These are phyloP conservation scores for Parapsyche elsis DNA, from an alignment of 1,140 invertebrate species.

Conservation along the genomic window DNA sequence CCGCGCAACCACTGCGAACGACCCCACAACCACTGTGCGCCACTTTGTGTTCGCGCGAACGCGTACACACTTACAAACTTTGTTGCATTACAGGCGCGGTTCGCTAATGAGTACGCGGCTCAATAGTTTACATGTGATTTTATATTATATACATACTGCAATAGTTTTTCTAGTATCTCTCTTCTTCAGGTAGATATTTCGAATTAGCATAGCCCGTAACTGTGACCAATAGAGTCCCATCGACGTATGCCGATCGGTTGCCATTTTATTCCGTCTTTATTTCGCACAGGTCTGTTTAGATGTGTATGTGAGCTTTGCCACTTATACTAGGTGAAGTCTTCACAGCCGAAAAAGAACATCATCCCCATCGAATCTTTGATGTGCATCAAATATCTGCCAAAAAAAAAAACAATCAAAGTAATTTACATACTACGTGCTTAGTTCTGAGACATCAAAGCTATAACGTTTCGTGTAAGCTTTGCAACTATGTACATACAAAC, in stretches of 20 bases:
- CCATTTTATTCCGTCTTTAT: constrained; percentile 60
- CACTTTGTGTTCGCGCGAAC: too few species aligned
- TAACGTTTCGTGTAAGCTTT: too few species aligned
- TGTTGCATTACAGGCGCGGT: too few species aligned
- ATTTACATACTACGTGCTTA: too few species aligned
- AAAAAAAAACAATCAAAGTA: neutral
- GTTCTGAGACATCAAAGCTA: too few species aligned
- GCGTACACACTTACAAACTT: neutral
- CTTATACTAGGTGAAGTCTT: constrained; percentile 34
- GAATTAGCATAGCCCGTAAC: constrained; percentile 75
- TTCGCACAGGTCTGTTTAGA: neutral
- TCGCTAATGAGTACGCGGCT: too few species aligned
- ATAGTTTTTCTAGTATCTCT: constrained; percentile 78
- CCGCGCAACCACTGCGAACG: too few species aligned
- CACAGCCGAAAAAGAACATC: constrained; percentile 22
- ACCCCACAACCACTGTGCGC: too few species aligned
- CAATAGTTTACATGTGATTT: too few species aligned
- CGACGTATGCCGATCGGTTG: constrained; percentile 61
- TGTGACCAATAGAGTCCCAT: constrained; percentile 70
- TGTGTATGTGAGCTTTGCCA: neutral
- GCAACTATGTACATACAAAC: too few species aligned
- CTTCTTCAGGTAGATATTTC: constrained; percentile 78
- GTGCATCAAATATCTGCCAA: constrained; percentile 21
- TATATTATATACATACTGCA: constrained; percentile 71
- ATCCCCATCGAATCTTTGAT: neutral